phyloP scores from a whole-genome alignment of 2,888 invertebrate genomes.

The Graphium colonna region DNA sequence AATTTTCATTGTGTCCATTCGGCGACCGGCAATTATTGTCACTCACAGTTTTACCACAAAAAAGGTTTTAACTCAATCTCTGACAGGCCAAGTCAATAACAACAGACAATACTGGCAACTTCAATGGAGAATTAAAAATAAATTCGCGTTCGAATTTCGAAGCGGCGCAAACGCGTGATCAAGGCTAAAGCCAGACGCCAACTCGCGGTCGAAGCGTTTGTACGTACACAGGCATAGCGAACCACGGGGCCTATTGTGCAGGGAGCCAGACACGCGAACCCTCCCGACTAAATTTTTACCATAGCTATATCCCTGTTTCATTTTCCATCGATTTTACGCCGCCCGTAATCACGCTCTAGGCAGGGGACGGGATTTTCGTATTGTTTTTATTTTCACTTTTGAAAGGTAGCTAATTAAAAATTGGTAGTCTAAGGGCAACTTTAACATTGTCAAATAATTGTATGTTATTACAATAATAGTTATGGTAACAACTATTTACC shows the following conservation, averaged over 20 bases:
- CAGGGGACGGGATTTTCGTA: not conserved
- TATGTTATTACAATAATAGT: too few species aligned
- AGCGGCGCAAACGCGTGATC: constrained; percentile 67
- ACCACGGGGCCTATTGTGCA: constrained; percentile 66
- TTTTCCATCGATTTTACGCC: constrained; percentile 41
- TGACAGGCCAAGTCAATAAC: constrained; percentile 33
- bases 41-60: constrained; percentile 45
- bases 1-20: constrained; percentile 64
- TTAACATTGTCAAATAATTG: too few species aligned
- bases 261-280: constrained; percentile 69
- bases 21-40: constrained; percentile 44
- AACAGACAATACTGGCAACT: constrained; percentile 15
- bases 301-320: constrained; percentile 46
- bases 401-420: not conserved
- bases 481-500: too few species aligned
- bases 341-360: constrained; percentile 21
- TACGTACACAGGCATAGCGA: constrained; percentile 52
- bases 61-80: constrained; percentile 37
- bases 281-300: constrained; percentile 47
- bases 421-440: too few species aligned
- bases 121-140: constrained; percentile 30
- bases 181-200: constrained; percentile 66
- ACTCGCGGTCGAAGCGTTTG: constrained; percentile 59
- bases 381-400: too few species aligned
- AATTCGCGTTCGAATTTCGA: constrained; percentile 47